These are phyloP conservation scores for Harpalus rufipes DNA, from an alignment of 2,888 invertebrate species.

Conservation along the genomic window DNA sequence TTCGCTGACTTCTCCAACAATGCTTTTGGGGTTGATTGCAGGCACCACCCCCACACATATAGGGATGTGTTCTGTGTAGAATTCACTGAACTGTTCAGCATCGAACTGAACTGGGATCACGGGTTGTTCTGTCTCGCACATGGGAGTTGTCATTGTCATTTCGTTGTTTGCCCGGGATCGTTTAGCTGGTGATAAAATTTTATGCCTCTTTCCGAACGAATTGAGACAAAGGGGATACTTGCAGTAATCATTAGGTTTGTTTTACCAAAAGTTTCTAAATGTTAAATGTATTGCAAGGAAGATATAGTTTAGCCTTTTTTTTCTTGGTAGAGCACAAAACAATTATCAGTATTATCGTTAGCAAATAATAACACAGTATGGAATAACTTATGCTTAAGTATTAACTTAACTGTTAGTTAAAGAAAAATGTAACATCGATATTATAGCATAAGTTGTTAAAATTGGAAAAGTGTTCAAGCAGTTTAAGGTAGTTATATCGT, in stretches of 20 bases:
- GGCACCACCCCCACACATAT: slow-evolving; percentile 6
- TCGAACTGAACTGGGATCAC: slow-evolving; percentile 4
- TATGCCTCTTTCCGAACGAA: slow-evolving; percentile 11
- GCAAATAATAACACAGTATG: too few species aligned
- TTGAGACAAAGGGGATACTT: neutral
- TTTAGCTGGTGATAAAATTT: slow-evolving; percentile 31
- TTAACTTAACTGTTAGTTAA: too few species aligned
- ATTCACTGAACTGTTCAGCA: slow-evolving; percentile 18
- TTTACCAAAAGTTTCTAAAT: neutral
- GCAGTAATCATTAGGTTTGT: slow-evolving; percentile 1
- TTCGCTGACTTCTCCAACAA: slow-evolving; percentile 39
- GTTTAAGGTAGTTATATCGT: too few species aligned
- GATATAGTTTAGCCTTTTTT: too few species aligned
- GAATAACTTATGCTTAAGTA: too few species aligned
- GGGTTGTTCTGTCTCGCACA: slow-evolving; percentile 7
- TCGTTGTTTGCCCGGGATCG: slow-evolving; percentile 30
- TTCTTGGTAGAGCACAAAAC: too few species aligned
- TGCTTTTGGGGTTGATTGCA: slow-evolving; percentile 38
- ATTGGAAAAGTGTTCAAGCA: too few species aligned
- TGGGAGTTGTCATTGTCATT: slow-evolving; percentile 1
- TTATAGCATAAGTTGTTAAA: too few species aligned
- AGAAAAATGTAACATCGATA: too few species aligned
- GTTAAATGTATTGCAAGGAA: neutral
- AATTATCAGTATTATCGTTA: too few species aligned
- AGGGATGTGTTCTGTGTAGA: neutral